A percentile compares a stretch with the other conserved stretches of the same genome.
These are phyloP conservation scores for Protomyctophum bolini DNA, from an alignment of 2,113 vertebrate species.

Conservation along the genomic window DNA sequence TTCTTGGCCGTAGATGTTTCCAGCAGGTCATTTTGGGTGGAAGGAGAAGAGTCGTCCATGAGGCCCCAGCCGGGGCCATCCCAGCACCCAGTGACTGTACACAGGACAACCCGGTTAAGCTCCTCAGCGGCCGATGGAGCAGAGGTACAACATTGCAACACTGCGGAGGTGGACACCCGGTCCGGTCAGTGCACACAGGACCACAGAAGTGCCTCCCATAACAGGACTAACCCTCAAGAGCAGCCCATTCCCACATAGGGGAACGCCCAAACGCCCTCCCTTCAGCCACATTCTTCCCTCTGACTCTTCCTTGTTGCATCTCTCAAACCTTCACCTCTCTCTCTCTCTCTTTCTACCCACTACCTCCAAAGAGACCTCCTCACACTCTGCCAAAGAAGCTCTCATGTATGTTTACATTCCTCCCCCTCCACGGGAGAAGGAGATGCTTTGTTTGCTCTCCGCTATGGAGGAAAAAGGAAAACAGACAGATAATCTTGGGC, in stretches of 20 bases:
- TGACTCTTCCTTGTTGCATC: constrained; percentile 30
- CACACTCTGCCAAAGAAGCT: constrained; percentile 79
- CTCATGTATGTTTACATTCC: constrained; percentile 78
- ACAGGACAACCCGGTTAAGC: constrained; percentile 48
- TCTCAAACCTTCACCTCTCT: not conserved
- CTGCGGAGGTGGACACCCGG: constrained; percentile 30
- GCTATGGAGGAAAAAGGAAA: constrained; percentile 5
- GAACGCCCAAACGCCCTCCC: not conserved
- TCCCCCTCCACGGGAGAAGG: constrained; percentile 39
- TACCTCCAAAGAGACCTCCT: constrained; percentile 79
- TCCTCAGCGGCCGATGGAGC: constrained; percentile 36
- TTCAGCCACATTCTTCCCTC: constrained; percentile 28
- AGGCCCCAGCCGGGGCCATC: constrained; percentile 34
- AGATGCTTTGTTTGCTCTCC: constrained; percentile 30
- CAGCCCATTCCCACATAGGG: constrained; percentile 60
- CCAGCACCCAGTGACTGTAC: constrained; percentile 59
- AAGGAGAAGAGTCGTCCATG: constrained; percentile 39
- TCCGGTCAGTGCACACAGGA: constrained; percentile 44
- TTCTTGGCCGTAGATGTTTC: constrained; percentile 61
- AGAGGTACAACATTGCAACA: constrained; percentile 42
- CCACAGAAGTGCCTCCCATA: constrained; percentile 66
- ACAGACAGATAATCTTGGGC: constrained; percentile 14
- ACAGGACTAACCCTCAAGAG: constrained; percentile 79
- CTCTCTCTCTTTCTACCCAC: constrained; percentile 59
- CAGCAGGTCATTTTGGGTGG: constrained; percentile 67